Conservation (phyloP, 1,140 invertebrate species). For the Charaxes varanes region DNA sequence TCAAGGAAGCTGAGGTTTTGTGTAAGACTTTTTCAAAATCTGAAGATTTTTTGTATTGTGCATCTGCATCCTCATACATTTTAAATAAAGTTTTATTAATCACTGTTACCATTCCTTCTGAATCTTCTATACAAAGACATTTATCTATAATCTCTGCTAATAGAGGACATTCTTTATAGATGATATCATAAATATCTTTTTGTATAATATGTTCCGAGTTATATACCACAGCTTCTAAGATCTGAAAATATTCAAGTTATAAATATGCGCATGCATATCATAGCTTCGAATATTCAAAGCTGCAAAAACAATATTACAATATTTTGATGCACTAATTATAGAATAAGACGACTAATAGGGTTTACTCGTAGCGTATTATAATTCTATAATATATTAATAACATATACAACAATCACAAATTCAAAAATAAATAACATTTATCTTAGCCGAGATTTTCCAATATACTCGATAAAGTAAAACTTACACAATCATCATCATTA, state of each 20-base stretch:
- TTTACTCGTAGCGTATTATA: too few relatives aligned
- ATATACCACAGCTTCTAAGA: constrained; percentile 8
- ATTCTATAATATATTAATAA: too few relatives aligned
- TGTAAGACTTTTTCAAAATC: constrained; percentile 25
- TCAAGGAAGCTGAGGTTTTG: constrained; percentile 19
- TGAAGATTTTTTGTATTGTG: constrained; percentile 24
- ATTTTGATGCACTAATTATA: too few relatives aligned
- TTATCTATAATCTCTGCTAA: constrained; percentile 31
- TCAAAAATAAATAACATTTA: too few relatives aligned
- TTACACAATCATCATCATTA: constrained; percentile 20
- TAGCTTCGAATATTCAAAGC: too few relatives aligned
- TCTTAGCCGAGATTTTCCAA: too few relatives aligned
- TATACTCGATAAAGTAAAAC: too few relatives aligned
- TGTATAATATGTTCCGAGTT: constrained; percentile 2
- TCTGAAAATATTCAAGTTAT: constrained; percentile 14
- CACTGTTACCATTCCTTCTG: constrained; percentile 31
- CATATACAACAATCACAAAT: too few relatives aligned
- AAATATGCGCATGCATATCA: too few relatives aligned
- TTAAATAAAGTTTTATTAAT: constrained; percentile 28
- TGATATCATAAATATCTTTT: constrained; percentile 11
- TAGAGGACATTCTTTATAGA: constrained; percentile 14
- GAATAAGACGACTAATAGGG: too few relatives aligned
- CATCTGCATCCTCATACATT: constrained; percentile 21
- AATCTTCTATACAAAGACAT: constrained; percentile 29
- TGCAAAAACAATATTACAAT: too few relatives aligned